Evolutionary conservation across 2,797 vertebrate genomes (phyloP).

Genomic region (Anisognathus igniventris): DNA sequence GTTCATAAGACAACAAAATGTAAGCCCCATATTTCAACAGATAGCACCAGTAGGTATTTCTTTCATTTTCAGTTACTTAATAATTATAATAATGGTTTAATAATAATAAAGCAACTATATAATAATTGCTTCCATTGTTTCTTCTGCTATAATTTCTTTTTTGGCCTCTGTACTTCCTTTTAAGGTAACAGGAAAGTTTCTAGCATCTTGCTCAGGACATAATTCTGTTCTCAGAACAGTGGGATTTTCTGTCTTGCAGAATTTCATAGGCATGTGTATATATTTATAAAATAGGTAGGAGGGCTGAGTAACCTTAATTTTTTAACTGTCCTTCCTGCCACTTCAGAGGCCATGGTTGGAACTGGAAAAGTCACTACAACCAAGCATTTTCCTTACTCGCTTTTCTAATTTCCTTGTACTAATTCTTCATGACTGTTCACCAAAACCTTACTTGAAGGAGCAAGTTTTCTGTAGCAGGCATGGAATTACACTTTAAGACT

Average conservation of each 20-base stretch:
- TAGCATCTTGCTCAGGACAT: background rate
- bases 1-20: background rate
- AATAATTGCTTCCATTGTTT: background rate
- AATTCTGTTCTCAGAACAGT: background rate
- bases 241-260: background rate
- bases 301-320: background rate
- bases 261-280: rapidly evolving
- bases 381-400: background rate
- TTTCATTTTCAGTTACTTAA: background rate
- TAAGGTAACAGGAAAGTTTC: background rate
- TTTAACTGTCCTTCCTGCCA: background rate
- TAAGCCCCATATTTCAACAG: background rate
- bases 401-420: background rate
- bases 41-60: background rate
- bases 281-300: background rate
- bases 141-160: background rate
- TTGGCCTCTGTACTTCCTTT: background rate
- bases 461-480: background rate
- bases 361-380: background rate
- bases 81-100: background rate
- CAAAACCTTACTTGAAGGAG: background rate
- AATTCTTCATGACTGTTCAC: background rate
- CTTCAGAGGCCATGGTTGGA: background rate
- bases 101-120: background rate
- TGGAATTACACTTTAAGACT: background rate